Conservation (phyloP, 2,888 invertebrate species). For the Idaea biselata region DNA sequence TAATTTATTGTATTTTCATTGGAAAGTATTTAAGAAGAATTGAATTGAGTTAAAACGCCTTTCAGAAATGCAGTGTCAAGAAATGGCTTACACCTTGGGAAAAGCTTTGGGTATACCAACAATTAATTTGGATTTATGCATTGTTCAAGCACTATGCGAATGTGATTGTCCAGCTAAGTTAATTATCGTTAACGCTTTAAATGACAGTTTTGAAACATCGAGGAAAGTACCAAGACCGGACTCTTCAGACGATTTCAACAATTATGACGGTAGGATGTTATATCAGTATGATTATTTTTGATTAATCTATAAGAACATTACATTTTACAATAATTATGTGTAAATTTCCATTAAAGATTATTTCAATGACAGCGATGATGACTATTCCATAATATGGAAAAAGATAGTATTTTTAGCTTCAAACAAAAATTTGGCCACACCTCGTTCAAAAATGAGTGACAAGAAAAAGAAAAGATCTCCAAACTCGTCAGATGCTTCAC, state of each 20-base stretch:
- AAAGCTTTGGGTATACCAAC: conserved; percentile 66
- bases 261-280: conserved; percentile 42
- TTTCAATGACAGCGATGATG: conserved; percentile 46
- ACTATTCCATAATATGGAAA: conserved; percentile 52
- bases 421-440: conserved; percentile 51
- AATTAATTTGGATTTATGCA: conserved; percentile 72
- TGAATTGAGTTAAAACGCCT: background rate
- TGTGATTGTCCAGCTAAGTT: conserved; percentile 47
- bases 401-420: conserved; percentile 55
- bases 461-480: conserved; percentile 62
- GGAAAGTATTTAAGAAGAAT: too few relatives aligned
- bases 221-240: conserved; percentile 35
- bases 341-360: conserved; percentile 1
- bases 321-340: background rate
- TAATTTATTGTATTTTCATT: conserved; percentile 2
- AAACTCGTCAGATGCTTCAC: conserved; percentile 47
- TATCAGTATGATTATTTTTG: background rate
- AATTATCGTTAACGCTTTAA: conserved; percentile 44
- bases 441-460: conserved; percentile 59
- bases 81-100: conserved; percentile 66
- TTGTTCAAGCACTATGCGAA: conserved; percentile 66
- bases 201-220: conserved; percentile 52
- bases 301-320: background rate
- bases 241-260: conserved; percentile 32
- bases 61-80: conserved; percentile 62